Base-by-base conservation (phyloP, 2,888 invertebrate species). In the Calliopum simillimum region DNA sequence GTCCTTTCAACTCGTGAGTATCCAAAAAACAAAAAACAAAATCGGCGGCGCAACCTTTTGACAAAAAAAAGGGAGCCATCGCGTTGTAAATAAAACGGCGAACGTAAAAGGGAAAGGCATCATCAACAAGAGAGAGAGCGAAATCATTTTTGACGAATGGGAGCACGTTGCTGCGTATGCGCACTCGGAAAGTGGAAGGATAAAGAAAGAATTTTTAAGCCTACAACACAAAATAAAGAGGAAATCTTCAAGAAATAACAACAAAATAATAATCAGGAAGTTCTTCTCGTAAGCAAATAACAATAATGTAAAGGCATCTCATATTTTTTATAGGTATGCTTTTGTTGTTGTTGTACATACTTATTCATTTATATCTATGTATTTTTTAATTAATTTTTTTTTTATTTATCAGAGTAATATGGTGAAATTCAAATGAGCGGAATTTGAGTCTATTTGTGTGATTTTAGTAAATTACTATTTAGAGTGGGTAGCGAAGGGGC, bases 111-210 rank as follows among this genome's bases (percentile, higher is more conserved):
- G 19, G 14, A 25, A 62, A 62, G 19, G 14, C 21, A 21, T 11
- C 14, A 44, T 25, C 25, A 21, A 14, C 14, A 47, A 62, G 14
- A 46, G 47, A 47, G 47, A 21, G 6, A 13, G 19, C 19, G 25
- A 4, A 23, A 25, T 33, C 33, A 33, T 33, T 47, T 59, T 47
- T 59, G 49, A 67, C 67, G 67, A 67, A 67, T 67, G 67, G 59
- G 67, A 21, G 53, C 64, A 13, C 64, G 55, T 66, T 66, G 49
- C 51, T 67, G 67, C 67, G 67, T 16, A 41, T 67, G 67, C 67
- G 67, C 67, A 47, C 4, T 8, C 33, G 33, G 8, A 33, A 33
- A 46, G 58, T 11, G 21, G 62, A 46, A 47, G 43, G 41, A 16
- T 33, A 33, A 33, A 33, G 12, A 13, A 25, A 12, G 59, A 44